Percentiles rank a stretch among this genome's conserved stretches.
Conservation (phyloP, 2,888 invertebrate genomes). For the Horisme vitalbata region DNA sequence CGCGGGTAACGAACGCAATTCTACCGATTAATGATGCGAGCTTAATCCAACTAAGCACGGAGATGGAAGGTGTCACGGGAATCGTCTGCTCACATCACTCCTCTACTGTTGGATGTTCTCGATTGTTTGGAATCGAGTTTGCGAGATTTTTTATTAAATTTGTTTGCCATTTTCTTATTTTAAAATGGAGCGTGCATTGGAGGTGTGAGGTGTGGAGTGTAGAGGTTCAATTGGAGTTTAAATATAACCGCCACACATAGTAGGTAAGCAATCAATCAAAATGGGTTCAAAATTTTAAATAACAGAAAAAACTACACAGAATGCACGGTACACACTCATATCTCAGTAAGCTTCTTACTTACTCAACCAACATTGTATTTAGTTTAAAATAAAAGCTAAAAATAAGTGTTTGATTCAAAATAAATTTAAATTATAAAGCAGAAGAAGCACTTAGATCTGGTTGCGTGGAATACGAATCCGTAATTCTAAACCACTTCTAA, state of each 20-base stretch:
- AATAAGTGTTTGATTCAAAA: too few relatives aligned
- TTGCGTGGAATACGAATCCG: not conserved
- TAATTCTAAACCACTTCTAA: conserved; percentile 1
- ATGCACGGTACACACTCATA: too few relatives aligned
- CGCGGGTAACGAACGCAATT: conserved; percentile 63
- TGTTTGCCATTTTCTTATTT: not conserved
- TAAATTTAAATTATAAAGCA: not conserved
- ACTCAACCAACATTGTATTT: too few relatives aligned
- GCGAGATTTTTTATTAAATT: conserved; percentile 2
- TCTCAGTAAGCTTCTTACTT: too few relatives aligned
- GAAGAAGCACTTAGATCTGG: not conserved
- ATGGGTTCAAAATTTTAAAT: too few relatives aligned
- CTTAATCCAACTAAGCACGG: conserved; percentile 75
- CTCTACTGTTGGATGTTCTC: conserved; percentile 59
- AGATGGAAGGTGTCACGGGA: conserved; percentile 61
- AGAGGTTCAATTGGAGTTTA: too few relatives aligned
- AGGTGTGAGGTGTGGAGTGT: too few relatives aligned
- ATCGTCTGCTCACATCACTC: conserved; percentile 55
- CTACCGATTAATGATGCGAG: conserved; percentile 77
- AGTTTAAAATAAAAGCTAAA: too few relatives aligned
- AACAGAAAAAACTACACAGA: too few relatives aligned
- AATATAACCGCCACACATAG: too few relatives aligned
- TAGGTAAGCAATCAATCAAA: too few relatives aligned
- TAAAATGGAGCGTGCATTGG: too few relatives aligned
- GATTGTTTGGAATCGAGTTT: conserved; percentile 38